Conservation (phyloP, 2,888 invertebrate species). For the Pristionchus exspectatus region DNA sequence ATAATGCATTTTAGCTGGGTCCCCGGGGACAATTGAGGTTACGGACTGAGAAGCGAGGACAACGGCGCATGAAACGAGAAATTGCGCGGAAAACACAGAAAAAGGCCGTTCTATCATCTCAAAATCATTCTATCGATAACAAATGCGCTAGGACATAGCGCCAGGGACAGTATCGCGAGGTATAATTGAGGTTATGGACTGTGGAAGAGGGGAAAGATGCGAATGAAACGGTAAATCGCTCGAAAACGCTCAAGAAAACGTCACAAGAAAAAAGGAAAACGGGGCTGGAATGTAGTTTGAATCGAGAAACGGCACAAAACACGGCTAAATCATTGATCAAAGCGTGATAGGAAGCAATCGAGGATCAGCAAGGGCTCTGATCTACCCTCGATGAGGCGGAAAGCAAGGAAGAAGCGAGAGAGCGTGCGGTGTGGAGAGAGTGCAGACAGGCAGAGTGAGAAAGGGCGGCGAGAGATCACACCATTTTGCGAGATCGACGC, state of each 20-base stretch:
- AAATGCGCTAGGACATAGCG: neutral
- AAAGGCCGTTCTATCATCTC: neutral
- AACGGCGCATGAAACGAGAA: neutral
- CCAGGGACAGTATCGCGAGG: neutral
- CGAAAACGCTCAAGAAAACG: neutral
- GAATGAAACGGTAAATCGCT: neutral
- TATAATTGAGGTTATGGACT: conserved; percentile 21
- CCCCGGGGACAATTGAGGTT: neutral
- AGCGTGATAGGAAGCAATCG: neutral
- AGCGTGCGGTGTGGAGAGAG: conserved; percentile 1
- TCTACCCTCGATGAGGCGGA: neutral
- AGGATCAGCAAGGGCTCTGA: neutral
- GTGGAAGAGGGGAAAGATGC: neutral
- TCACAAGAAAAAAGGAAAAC: neutral
- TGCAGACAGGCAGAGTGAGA: neutral
- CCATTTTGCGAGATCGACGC: neutral
- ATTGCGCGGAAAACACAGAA: neutral
- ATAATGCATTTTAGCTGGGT: neutral
- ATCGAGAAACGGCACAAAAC: neutral
- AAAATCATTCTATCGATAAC: neutral
- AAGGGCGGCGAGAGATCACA: conserved; percentile 4
- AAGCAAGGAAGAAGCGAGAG: neutral
- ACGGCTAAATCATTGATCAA: neutral
- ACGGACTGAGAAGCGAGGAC: neutral
- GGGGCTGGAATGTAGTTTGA: neutral